Evolutionary conservation across 2,797 vertebrate genomes (phyloP).

Genomic region (Linurgus olivaceus): DNA sequence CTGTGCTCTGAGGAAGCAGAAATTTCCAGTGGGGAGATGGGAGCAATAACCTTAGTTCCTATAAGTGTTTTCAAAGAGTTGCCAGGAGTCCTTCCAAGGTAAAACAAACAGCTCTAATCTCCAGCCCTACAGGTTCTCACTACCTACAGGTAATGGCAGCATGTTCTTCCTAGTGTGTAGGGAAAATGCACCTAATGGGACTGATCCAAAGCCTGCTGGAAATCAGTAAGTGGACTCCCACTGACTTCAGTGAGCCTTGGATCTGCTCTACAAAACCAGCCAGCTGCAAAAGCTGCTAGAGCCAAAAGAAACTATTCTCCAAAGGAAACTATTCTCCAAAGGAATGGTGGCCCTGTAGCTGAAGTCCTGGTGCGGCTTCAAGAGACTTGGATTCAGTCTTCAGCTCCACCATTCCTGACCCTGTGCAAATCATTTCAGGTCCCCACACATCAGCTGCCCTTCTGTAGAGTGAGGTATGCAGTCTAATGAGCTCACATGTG

Average conservation of each 20-base stretch:
- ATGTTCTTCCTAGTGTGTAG: neutral
- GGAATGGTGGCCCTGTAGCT: neutral
- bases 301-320: neutral
- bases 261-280: neutral
- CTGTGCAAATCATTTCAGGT: neutral
- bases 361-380: neutral
- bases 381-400: neutral
- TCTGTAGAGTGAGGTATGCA: neutral
- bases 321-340: neutral
- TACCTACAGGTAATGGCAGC: neutral
- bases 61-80: neutral
- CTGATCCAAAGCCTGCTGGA: neutral
- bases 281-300: conserved; percentile 34
- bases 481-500: accelerated
- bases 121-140: neutral
- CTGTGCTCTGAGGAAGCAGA: conserved; percentile 38
- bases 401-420: neutral
- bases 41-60: conserved; percentile 26
- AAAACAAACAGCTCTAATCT: neutral
- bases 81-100: neutral
- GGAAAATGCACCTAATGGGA: neutral
- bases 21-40: conserved; percentile 17
- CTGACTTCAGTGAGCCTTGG: conserved; percentile 14
- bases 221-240: neutral
- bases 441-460: neutral